phyloP scores from a whole-genome alignment of 2,888 invertebrate genomes.

The Malachius bipustulatus region DNA sequence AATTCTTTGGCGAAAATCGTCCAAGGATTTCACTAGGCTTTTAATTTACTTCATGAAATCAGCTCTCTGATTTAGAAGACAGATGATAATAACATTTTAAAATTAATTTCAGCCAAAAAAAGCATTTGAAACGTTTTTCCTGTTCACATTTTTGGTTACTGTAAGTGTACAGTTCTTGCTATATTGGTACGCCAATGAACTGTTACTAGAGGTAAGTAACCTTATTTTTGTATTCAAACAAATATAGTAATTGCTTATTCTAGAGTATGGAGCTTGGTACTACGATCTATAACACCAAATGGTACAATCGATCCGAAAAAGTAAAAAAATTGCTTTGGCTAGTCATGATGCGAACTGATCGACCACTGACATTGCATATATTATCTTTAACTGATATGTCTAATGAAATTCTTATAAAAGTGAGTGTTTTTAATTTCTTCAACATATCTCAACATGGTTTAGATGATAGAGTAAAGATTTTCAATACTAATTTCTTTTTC shows the following conservation, averaged over 20 bases:
- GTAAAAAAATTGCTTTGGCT: neutral
- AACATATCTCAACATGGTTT: too few species aligned
- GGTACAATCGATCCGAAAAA: neutral
- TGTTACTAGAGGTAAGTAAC: neutral
- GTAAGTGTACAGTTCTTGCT: neutral
- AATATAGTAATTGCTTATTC: neutral
- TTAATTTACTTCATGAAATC: too few species aligned
- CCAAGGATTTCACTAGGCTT: too few species aligned
- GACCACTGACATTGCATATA: neutral
- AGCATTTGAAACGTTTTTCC: neutral
- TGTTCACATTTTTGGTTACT: neutral
- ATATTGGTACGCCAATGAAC: neutral
- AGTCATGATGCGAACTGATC: neutral
- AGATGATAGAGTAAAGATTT: too few species aligned
- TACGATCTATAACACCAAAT: neutral
- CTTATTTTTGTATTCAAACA: neutral
- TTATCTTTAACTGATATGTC: neutral
- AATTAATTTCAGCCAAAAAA: neutral
- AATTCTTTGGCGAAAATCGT: too few species aligned
- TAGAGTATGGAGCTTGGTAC: neutral
- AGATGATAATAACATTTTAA: too few species aligned
- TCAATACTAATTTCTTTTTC: too few species aligned
- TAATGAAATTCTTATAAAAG: neutral
- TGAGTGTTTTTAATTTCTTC: too few species aligned
- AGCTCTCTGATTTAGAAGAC: too few species aligned